Evolutionary conservation across 2,113 vertebrate genomes (phyloP).

Genomic region (Catharus fuscescens): DNA sequence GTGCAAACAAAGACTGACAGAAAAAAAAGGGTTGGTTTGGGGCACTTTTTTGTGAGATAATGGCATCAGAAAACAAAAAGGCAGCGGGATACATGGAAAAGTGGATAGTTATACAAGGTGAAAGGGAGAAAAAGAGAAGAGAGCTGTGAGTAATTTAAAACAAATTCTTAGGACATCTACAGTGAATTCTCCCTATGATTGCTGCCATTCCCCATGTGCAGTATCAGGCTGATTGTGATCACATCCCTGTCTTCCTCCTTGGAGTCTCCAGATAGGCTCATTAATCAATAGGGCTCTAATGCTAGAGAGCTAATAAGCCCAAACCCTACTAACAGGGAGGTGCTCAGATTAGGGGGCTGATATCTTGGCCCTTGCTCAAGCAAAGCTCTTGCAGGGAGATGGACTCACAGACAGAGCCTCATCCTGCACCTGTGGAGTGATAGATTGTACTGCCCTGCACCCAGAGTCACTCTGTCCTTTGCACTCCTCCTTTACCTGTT

Average conservation of each 20-base stretch:
- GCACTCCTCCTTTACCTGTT: background rate
- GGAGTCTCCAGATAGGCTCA: background rate
- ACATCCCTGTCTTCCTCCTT: background rate
- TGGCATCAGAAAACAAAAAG: background rate
- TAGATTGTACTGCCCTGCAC: background rate
- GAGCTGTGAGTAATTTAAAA: background rate
- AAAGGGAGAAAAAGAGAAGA: background rate
- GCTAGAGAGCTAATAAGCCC: background rate
- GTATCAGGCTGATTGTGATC: background rate
- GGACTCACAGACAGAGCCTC: background rate
- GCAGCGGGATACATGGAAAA: background rate
- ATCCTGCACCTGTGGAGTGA: background rate
- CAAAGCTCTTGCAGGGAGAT: background rate
- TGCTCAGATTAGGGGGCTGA: background rate
- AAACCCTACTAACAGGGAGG: background rate
- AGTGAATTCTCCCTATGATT: background rate
- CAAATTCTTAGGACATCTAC: background rate
- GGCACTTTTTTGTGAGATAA: background rate
- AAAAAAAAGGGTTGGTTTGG: background rate
- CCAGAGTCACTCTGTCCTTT: background rate
- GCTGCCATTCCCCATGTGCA: background rate
- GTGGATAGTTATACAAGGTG: background rate
- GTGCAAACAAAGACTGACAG: background rate
- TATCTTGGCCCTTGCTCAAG: background rate
- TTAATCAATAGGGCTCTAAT: background rate